Conservation (phyloP, 1,140 invertebrate species). For the Babylonia areolata region DNA sequence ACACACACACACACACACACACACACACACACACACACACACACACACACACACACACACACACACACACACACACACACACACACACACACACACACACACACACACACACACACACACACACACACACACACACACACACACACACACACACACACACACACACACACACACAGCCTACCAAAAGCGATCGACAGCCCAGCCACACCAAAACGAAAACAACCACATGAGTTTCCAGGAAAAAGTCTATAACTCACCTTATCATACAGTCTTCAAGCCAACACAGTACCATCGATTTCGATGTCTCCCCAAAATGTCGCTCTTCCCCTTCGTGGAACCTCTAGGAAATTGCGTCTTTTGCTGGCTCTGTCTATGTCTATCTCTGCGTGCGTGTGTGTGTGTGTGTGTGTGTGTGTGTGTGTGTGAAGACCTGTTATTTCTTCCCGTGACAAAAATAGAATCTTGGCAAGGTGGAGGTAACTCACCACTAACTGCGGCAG, state of each 20-base stretch:
- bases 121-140: not conserved
- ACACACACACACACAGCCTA: not conserved
- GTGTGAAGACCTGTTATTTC: too few species aligned
- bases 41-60: slow-evolving; percentile 1
- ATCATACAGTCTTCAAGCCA: too few species aligned
- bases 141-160: not conserved
- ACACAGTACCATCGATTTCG: too few species aligned
- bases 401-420: not conserved
- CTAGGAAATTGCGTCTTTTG: not conserved
- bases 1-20: not conserved
- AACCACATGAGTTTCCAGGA: too few species aligned
- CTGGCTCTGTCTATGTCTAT: not conserved
- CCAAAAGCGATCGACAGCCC: not conserved
- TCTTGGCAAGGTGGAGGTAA: too few species aligned
- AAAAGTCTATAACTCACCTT: too few species aligned
- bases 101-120: not conserved
- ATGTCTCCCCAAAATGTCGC: too few species aligned
- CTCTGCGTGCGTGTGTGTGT: not conserved
- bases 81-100: not conserved
- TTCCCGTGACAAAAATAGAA: too few species aligned
- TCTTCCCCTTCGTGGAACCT: too few species aligned
- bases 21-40: not conserved
- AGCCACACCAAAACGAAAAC: too few species aligned
- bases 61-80: not conserved
- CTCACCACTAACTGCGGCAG: too few species aligned